Evolutionary conservation across 2,888 invertebrate genomes (phyloP).

Genomic region (Steinernema scapterisci): DNA sequence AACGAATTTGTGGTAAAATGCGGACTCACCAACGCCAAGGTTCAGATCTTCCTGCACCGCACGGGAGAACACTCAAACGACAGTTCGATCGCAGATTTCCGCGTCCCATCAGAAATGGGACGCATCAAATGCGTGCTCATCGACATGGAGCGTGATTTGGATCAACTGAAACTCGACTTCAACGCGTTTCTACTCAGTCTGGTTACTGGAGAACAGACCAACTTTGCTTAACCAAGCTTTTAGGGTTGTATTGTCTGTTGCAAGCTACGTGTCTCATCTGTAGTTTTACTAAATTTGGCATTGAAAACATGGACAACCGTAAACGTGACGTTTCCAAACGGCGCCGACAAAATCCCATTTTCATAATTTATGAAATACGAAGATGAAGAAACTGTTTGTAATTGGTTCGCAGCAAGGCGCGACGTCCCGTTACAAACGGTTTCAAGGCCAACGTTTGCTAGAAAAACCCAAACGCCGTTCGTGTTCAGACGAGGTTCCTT

Average conservation of each 20-base stretch:
- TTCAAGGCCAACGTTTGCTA: slow-evolving; percentile 17
- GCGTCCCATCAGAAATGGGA: slow-evolving; percentile 46
- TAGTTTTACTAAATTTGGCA: too few species aligned
- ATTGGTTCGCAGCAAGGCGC: background rate
- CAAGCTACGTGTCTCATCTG: too few species aligned
- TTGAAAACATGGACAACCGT: too few species aligned
- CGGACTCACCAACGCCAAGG: slow-evolving; percentile 43
- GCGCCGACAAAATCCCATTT: background rate
- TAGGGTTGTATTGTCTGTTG: too few species aligned
- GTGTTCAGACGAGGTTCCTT: background rate
- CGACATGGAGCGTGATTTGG: slow-evolving; percentile 51
- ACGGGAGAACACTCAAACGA: slow-evolving; percentile 67
- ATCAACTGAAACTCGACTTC: slow-evolving; percentile 47
- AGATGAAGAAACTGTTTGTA: slow-evolving; percentile 28
- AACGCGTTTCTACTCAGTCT: slow-evolving; percentile 49
- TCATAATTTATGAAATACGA: background rate
- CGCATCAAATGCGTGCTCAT: slow-evolving; percentile 38
- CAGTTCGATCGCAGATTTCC: slow-evolving; percentile 66
- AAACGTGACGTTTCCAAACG: too few species aligned
- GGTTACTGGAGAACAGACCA: slow-evolving; percentile 38
- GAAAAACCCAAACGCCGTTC: background rate
- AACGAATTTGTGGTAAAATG: slow-evolving; percentile 50
- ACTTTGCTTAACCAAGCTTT: background rate
- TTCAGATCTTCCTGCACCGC: slow-evolving; percentile 43
- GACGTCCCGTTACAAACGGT: background rate